A percentile compares a stretch with the other conserved stretches of the same genome.
phyloP scores from a whole-genome alignment of 1,140 invertebrate species.

The Achatina immaculata region DNA sequence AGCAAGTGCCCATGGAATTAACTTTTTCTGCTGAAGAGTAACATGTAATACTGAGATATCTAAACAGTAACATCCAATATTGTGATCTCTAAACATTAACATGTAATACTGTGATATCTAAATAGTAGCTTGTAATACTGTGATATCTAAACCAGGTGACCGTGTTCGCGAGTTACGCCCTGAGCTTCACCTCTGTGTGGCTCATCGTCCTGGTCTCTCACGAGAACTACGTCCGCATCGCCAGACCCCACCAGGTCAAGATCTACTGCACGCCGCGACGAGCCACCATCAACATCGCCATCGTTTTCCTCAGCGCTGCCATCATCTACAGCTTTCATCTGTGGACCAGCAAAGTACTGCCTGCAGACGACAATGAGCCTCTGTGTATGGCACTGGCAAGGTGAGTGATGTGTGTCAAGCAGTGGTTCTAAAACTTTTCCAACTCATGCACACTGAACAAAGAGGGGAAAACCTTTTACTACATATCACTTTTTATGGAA shows the following conservation, averaged over 20 bases:
- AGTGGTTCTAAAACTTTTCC: too few species aligned
- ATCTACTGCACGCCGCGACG: slow-evolving; percentile 34
- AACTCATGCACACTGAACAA: not conserved
- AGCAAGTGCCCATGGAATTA: not conserved
- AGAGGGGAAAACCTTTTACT: too few species aligned
- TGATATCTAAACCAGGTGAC: slow-evolving; percentile 45
- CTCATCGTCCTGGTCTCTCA: slow-evolving; percentile 54
- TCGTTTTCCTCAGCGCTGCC: slow-evolving; percentile 23
- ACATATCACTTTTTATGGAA: too few species aligned
- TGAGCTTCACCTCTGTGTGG: slow-evolving; percentile 65
- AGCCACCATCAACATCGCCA: slow-evolving; percentile 16
- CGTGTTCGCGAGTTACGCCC: slow-evolving; percentile 58
- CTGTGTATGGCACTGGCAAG: slow-evolving; percentile 33
- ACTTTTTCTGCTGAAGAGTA: too few species aligned
- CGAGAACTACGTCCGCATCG: slow-evolving; percentile 58
- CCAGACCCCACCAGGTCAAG: slow-evolving; percentile 49
- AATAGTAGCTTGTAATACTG: too few species aligned
- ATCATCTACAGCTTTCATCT: slow-evolving; percentile 39
- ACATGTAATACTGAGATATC: too few species aligned
- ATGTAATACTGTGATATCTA: too few species aligned
- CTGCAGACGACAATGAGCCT: not conserved
- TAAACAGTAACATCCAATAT: too few species aligned
- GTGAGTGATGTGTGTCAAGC: slow-evolving; percentile 3
- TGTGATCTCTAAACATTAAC: too few species aligned
- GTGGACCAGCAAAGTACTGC: slow-evolving; percentile 34